Evolutionary conservation across 2,888 invertebrate genomes (phyloP), one percentile per base, ranked within the genome.

Genomic region (Fissipunctia ypsillon): DNA sequence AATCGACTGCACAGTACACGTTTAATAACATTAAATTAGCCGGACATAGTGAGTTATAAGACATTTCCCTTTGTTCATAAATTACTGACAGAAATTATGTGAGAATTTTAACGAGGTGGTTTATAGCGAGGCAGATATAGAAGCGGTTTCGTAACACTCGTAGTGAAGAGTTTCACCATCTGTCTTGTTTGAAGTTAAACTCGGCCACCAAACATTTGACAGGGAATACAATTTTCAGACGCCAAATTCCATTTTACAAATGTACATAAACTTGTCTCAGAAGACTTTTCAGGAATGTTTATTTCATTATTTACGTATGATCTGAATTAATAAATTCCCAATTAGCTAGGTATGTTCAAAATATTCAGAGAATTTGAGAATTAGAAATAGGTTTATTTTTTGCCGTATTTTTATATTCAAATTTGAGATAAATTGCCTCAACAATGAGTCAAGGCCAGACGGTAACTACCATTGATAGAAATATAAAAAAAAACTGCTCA

Each of bases 111-210:
- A 78, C 74, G 84, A 84, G 73, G 59, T 72, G 68, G 52, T 69
- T 70, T 78, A 71, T n/a, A n/a, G n/a, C n/a, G n/a, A 54, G 69
- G 69, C 56, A 73, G 73, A 78, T 70, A 78, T 80, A 84, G 67
- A 69, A 22, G 43, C 48, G 25, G 69, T 84, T 76, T 81, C 79
- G 74, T 75, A 84, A 82, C 68, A 80, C 78, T 71, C 64, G 45
- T 35, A 43, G 59, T 76, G 75, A 78, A 73, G 78, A 73, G 69
- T 66, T 73, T 57, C 74, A 66, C 35, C 56, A 67, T 48, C 68
- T 77, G 74, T 77, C 67, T 69, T 73, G 84, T 84, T 84, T 84
- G 84, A 84, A 72, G 84, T 71, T 73, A 70, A 79, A 84, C 67
- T 81, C 76, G 84, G 84, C 76, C 84, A 74, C 71, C 48, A 60